A percentile compares a stretch with the other conserved stretches of the same genome.
These are phyloP conservation scores for zebrafish (Danio rerio) DNA, from an alignment of 2,113 vertebrate species.

Conservation along the genomic window GRCz12tu NC_133196.1:34039501-34040000, in stretches of 20 bases:
- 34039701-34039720: conserved; percentile 52
- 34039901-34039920: neutral
- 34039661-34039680: neutral
- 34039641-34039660: neutral
- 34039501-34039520: too few relatives aligned
- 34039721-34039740: conserved; percentile 59
- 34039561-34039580: too few relatives aligned
- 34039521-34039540: too few relatives aligned
- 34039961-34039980: neutral
- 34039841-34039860: conserved; percentile 56
- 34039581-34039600: too few relatives aligned
- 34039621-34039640: too few relatives aligned
- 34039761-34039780: conserved; percentile 43
- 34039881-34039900: conserved; percentile 7
- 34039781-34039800: conserved; percentile 59
- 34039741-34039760: conserved; percentile 56
- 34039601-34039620: too few relatives aligned
- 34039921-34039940: conserved; percentile 30
- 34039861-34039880: conserved; percentile 33
- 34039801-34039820: conserved; percentile 55
- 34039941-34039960: conserved; percentile 13
- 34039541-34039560: too few relatives aligned
- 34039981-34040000: neutral
- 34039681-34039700: conserved; percentile 28
- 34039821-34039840: conserved; percentile 57